A percentile compares a stretch with the other conserved stretches of the same genome.
phyloP scores from a whole-genome alignment of 1,140 invertebrate genomes.

The Anagrus nilaparvatae region DNA sequence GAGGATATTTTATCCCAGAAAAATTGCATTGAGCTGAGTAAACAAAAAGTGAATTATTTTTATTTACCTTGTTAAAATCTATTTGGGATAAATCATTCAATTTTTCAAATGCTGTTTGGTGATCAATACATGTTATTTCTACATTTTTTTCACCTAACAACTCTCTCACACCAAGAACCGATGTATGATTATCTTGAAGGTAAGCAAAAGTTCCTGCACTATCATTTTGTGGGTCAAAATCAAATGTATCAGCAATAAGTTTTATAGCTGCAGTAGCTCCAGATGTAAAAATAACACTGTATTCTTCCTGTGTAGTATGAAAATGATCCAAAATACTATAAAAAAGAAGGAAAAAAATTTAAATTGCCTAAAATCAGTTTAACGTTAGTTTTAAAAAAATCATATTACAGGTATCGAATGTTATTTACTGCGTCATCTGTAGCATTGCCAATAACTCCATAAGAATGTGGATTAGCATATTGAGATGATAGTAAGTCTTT shows the following conservation, averaged over 20 bases:
- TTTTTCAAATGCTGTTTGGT: slow-evolving; percentile 41
- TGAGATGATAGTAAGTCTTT: slow-evolving; percentile 57
- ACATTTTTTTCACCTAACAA: slow-evolving; percentile 40
- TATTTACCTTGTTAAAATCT: slow-evolving; percentile 7
- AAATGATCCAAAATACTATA: slow-evolving; percentile 75
- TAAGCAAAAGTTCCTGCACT: slow-evolving; percentile 68
- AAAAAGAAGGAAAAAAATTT: slow-evolving; percentile 15
- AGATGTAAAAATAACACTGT: slow-evolving; percentile 83
- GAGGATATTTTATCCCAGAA: slow-evolving; percentile 79
- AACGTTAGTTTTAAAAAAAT: too few relatives aligned
- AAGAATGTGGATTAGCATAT: slow-evolving; percentile 82
- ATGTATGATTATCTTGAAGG: slow-evolving; percentile 88
- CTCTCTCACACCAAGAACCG: slow-evolving; percentile 84
- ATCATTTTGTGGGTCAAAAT: slow-evolving; percentile 43
- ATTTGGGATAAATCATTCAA: too few relatives aligned
- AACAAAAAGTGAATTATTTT: slow-evolving; percentile 60
- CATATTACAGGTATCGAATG: slow-evolving; percentile 59
- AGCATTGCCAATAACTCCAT: slow-evolving; percentile 55
- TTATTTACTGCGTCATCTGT: slow-evolving; percentile 73
- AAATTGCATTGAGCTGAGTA: slow-evolving; percentile 94
- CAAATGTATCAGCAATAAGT: slow-evolving; percentile 73
- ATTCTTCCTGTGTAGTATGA: slow-evolving; percentile 68
- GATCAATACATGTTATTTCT: slow-evolving; percentile 43
- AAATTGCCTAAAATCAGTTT: too few relatives aligned
- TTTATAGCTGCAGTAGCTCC: slow-evolving; percentile 80